Evolutionary conservation across 64 coral and sea anemone species (phyloP).

Genomic region (Montipora sp.): DNA sequence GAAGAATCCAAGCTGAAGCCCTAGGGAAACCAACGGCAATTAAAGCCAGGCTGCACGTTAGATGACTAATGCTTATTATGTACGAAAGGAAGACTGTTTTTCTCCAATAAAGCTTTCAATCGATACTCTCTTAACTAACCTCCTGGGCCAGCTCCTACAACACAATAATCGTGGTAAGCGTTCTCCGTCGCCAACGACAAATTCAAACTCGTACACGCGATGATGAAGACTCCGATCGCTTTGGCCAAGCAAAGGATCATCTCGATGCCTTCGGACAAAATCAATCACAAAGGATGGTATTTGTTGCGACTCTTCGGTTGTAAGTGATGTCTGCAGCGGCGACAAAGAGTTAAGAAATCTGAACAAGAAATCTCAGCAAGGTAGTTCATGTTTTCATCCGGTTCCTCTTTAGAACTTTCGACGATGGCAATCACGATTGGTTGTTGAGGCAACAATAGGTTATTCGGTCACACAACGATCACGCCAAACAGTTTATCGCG

Average conservation of each 20-base stretch:
- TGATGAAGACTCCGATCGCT: not conserved
- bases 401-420: no score
- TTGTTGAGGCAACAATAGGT: no score
- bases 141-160: conserved; percentile 88
- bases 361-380: no score
- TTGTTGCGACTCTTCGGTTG: not conserved
- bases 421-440: no score
- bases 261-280: not conserved
- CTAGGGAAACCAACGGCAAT: conserved; percentile 32
- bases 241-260: not conserved
- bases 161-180: conserved; percentile 84
- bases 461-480: no score
- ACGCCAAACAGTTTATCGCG: no score
- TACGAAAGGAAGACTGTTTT: not conserved
- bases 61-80: no score
- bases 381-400: no score
- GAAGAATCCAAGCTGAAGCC: conserved; percentile 89
- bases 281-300: no score
- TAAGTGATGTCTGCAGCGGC: not conserved
- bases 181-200: not conserved
- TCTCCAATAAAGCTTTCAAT: not conserved
- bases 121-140: conserved; percentile 36
- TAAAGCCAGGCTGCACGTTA: not conserved
- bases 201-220: not conserved
- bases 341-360: no score